These are phyloP conservation scores for Platycheirus rosarum DNA, from an alignment of 2,888 invertebrate genomes.

Conservation along the genomic window DNA sequence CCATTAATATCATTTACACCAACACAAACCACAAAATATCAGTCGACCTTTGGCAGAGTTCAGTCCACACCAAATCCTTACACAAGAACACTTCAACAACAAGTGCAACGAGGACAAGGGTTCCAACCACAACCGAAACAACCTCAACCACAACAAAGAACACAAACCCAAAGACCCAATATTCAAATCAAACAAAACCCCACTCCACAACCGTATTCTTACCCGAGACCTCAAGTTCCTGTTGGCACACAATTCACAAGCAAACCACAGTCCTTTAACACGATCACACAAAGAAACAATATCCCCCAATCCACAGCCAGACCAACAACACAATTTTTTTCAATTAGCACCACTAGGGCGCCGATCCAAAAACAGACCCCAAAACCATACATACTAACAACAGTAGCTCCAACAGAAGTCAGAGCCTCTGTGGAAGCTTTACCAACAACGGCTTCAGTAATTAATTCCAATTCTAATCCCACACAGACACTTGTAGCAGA, in stretches of 20 bases:
- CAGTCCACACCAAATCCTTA: conserved; percentile 42
- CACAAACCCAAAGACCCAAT: conserved; percentile 7
- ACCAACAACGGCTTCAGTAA: conserved; percentile 29
- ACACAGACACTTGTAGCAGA: conserved; percentile 41
- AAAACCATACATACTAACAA: neutral
- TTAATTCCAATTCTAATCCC: conserved; percentile 39
- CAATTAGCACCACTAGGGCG: conserved; percentile 1
- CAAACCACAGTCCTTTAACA: neutral
- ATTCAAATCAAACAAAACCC: conserved; percentile 3
- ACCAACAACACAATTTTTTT: conserved; percentile 13
- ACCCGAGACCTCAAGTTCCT: conserved; percentile 12
- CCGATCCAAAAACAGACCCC: neutral
- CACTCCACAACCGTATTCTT: neutral
- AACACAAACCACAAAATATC: conserved; percentile 13
- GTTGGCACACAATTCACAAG: conserved; percentile 4
- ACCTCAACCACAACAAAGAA: conserved; percentile 30
- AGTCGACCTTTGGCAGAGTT: conserved; percentile 32
- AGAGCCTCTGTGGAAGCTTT: neutral
- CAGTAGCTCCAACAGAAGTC: neutral
- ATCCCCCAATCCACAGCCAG: conserved; percentile 18
- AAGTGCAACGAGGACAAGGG: neutral
- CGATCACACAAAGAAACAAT: conserved; percentile 9
- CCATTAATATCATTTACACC: conserved; percentile 77
- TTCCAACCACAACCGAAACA: conserved; percentile 27
- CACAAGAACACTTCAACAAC: conserved; percentile 60